These are phyloP conservation scores for Chiridota heheva DNA, from an alignment of 35 echinoderm and acorn worm species.

Conservation along the genomic window DNA sequence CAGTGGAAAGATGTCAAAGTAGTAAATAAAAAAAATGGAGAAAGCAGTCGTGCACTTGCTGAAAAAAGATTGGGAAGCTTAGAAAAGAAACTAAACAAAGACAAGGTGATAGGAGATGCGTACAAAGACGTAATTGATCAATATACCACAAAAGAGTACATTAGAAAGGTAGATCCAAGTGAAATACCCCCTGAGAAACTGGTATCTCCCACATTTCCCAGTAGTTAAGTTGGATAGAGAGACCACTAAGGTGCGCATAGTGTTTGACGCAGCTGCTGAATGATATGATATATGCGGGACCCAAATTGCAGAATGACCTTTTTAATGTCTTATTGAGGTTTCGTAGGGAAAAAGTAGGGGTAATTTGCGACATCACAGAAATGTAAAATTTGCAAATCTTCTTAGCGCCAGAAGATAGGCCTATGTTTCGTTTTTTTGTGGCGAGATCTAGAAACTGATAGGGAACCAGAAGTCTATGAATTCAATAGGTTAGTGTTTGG, in stretches of 20 bases:
- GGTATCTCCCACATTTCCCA: constrained; percentile 36
- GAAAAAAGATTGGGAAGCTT: constrained; percentile 15
- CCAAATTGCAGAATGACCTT: constrained; percentile 40
- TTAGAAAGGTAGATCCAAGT: background rate
- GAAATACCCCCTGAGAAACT: background rate
- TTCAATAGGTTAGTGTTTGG: constrained; percentile 38
- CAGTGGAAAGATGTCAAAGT: constrained; percentile 27
- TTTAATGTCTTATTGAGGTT: constrained; percentile 44
- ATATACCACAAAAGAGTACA: constrained; percentile 12
- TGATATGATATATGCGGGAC: constrained; percentile 10
- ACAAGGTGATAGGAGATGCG: background rate
- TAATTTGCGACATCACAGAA: constrained; percentile 45
- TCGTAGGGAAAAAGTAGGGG: constrained; percentile 25
- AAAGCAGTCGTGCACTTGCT: background rate
- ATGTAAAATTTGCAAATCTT: constrained; percentile 50
- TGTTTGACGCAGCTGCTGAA: constrained; percentile 25
- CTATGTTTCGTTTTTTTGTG: constrained; percentile 43
- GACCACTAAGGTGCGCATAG: constrained; percentile 34
- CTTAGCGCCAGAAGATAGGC: background rate
- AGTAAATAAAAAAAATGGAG: background rate
- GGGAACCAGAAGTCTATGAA: constrained; percentile 19
- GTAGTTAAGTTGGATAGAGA: background rate
- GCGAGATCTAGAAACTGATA: constrained; percentile 32
- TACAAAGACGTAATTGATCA: constrained; percentile 12
- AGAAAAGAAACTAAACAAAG: constrained; percentile 23